These are phyloP conservation scores for Drosophila quadrilineata DNA, from an alignment of 1,140 invertebrate genomes.

Conservation along the genomic window DNA sequence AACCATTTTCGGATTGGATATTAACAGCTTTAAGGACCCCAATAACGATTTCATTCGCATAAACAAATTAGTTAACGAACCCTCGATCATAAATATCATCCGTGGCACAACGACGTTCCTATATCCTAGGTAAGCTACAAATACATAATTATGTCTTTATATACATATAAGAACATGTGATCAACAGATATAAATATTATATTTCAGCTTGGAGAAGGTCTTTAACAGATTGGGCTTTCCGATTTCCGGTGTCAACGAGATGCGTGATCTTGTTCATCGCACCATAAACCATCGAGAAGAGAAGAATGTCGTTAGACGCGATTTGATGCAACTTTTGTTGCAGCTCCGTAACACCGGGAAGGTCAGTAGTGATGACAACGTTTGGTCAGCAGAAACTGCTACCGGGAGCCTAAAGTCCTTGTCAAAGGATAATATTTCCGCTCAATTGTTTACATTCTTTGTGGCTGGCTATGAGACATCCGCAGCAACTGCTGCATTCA, in stretches of 20 bases:
- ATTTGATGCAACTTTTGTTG: constrained; percentile 83
- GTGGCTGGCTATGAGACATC: constrained; percentile 88
- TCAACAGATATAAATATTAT: too few species aligned
- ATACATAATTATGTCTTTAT: not conserved
- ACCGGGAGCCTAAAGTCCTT: constrained; percentile 53
- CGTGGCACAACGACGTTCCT: constrained; percentile 37
- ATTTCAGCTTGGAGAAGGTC: constrained; percentile 34
- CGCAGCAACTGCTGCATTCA: constrained; percentile 84
- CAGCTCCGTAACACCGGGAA: constrained; percentile 82
- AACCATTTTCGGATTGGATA: constrained; percentile 80
- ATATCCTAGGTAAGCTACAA: constrained; percentile 3
- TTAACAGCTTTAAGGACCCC: constrained; percentile 74
- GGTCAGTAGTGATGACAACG: constrained; percentile 57
- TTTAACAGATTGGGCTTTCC: constrained; percentile 46
- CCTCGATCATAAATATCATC: constrained; percentile 26
- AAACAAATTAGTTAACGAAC: constrained; percentile 21
- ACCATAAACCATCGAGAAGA: constrained; percentile 82
- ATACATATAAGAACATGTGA: too few species aligned
- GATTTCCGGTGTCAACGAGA: constrained; percentile 17
- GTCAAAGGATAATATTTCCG: constrained; percentile 82
- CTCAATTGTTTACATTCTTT: constrained; percentile 85
- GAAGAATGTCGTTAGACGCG: constrained; percentile 82
- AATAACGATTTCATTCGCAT: constrained; percentile 60
- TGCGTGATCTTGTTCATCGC: constrained; percentile 81
- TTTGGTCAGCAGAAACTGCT: constrained; percentile 52